A percentile compares a stretch with the other conserved stretches of the same genome.
Evolutionary conservation across 2,113 vertebrate species (phyloP).

Genomic region (Asarcornis scutulata): DNA sequence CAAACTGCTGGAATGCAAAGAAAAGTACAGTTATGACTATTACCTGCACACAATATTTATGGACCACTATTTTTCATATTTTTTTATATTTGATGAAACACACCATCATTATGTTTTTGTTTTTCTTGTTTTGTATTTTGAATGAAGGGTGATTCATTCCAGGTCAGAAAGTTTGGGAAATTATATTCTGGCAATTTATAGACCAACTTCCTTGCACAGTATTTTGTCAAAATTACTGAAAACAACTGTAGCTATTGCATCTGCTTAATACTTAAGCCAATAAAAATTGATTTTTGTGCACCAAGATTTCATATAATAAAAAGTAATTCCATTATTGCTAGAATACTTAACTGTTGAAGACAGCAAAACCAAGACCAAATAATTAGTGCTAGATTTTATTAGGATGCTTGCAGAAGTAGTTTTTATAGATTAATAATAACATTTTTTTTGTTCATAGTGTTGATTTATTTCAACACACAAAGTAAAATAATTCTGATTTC

Average conservation of each 20-base stretch:
- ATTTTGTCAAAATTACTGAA: neutral
- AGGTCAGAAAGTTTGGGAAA: neutral
- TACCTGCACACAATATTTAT: neutral
- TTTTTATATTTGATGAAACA: neutral
- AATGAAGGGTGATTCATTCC: neutral
- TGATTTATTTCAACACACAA: neutral
- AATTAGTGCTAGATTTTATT: constrained; percentile 11
- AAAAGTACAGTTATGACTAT: neutral
- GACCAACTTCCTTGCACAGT: neutral
- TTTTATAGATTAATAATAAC: neutral
- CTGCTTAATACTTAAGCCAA: neutral
- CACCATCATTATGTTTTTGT: neutral
- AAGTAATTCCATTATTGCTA: neutral
- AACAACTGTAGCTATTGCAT: neutral
- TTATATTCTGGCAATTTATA: constrained; percentile 31
- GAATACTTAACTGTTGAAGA: neutral
- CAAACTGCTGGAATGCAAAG: neutral
- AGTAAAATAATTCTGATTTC: neutral
- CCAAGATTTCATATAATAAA: constrained; percentile 4
- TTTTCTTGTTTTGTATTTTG: neutral
- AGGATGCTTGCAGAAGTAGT: neutral
- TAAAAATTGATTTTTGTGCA: neutral
- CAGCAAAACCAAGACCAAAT: neutral
- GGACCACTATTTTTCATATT: neutral
- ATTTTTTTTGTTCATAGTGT: neutral